Conservation (phyloP, 2,797 vertebrate genomes). For the Sebastes taczanowskii region DNA sequence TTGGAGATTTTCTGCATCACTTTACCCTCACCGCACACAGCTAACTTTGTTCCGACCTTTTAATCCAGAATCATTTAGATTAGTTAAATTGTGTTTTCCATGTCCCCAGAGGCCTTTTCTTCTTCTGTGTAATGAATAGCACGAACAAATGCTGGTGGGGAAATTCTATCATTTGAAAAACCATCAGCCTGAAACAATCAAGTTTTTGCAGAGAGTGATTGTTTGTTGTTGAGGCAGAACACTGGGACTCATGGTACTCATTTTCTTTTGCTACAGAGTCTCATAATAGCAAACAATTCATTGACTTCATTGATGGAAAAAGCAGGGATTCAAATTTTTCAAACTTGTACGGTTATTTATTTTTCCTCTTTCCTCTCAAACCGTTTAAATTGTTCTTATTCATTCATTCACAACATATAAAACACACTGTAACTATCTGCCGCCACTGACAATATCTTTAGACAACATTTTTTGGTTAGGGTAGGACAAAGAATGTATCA, state of each 20-base stretch:
- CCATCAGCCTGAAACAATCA: conserved; percentile 12
- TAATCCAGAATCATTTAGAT: conserved; percentile 52
- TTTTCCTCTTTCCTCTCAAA: not conserved
- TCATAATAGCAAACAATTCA: not conserved
- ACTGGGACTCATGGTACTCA: not conserved
- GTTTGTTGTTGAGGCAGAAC: conserved; percentile 1
- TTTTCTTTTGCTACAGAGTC: conserved; percentile 1
- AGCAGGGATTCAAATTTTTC: not conserved
- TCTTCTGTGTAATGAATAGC: conserved; percentile 33
- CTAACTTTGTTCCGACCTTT: conserved; percentile 50
- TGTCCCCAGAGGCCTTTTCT: conserved; percentile 21
- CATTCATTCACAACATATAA: not conserved
- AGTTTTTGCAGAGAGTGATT: not conserved
- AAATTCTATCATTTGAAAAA: conserved; percentile 44
- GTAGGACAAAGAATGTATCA: not conserved
- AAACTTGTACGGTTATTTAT: conserved; percentile 10
- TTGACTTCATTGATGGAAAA: not conserved
- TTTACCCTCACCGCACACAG: not conserved
- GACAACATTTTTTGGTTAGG: not conserved
- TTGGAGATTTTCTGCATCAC: conserved; percentile 28
- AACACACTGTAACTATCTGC: not conserved
- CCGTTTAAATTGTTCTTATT: not conserved
- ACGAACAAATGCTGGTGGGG: conserved; percentile 13
- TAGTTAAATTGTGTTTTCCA: conserved; percentile 47
- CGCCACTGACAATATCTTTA: not conserved